Evolutionary conservation across 2,888 invertebrate genomes (phyloP).

Genomic region (Lysandra bellargus): DNA sequence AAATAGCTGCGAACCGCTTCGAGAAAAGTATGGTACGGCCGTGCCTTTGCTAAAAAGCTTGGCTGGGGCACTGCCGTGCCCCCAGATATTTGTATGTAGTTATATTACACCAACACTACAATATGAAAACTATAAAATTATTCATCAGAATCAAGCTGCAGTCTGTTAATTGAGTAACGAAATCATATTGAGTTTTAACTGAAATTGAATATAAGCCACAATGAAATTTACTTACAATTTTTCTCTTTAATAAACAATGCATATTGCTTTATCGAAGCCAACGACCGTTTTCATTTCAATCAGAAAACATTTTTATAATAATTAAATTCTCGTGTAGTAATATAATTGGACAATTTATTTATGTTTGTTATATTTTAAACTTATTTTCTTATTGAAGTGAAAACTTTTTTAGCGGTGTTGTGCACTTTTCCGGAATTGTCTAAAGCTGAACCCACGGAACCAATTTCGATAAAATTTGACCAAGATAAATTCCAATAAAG

Average conservation of each 20-base stretch:
- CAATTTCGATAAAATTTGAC: too few species aligned
- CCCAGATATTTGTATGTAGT: too few species aligned
- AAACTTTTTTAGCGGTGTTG: too few species aligned
- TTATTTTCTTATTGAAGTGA: too few species aligned
- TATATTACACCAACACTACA: background rate
- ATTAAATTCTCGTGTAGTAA: background rate
- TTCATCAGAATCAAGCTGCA: background rate
- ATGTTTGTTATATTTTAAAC: too few species aligned
- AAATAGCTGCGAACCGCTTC: too few species aligned
- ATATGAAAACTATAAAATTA: background rate
- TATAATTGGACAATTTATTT: background rate
- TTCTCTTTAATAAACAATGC: background rate
- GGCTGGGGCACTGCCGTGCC: too few species aligned
- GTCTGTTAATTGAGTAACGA: background rate
- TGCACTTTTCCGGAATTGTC: too few species aligned
- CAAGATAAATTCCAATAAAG: too few species aligned
- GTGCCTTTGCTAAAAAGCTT: too few species aligned
- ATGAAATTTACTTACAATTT: background rate
- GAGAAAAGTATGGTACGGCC: too few species aligned
- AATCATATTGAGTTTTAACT: slow-evolving; percentile 2
- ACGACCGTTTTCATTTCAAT: background rate
- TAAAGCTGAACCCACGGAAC: too few species aligned
- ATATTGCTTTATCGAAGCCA: slow-evolving; percentile 6
- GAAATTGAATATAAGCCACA: background rate
- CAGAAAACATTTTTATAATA: slow-evolving; percentile 16